Evolutionary conservation across 2,888 invertebrate genomes (phyloP).

Genomic region (Eupelmus urozonus): DNA sequence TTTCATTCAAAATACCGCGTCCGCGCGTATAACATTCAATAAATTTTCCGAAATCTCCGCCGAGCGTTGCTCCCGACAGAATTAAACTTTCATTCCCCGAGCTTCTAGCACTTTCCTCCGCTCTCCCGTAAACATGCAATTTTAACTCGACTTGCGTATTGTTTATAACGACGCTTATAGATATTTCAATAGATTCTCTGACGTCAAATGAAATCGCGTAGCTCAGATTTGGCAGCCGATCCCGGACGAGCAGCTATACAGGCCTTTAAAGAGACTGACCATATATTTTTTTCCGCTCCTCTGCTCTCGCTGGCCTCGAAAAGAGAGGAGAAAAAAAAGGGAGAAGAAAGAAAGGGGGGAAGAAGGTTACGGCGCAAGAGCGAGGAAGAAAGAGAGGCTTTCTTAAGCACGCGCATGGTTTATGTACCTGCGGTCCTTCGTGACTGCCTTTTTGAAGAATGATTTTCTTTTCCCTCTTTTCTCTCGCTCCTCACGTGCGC

Average conservation of each 20-base stretch:
- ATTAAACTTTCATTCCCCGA: neutral
- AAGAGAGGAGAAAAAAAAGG: neutral
- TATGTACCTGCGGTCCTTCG: constrained; percentile 33
- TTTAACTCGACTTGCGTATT: neutral
- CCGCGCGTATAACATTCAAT: neutral
- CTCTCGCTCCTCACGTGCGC: neutral
- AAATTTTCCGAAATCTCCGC: neutral
- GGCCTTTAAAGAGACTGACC: neutral
- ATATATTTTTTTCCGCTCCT: constrained; percentile 19
- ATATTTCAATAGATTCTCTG: neutral
- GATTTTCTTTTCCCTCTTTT: constrained; percentile 18
- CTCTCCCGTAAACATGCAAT: too few species aligned
- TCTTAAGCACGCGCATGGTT: neutral
- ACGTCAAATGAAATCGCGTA: neutral
- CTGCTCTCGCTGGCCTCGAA: neutral
- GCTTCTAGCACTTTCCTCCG: too few species aligned
- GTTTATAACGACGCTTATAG: too few species aligned
- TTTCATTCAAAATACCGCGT: neutral
- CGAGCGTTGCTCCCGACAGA: neutral
- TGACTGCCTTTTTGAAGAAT: constrained; percentile 16
- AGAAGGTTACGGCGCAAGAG: neutral
- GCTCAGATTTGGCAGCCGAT: neutral
- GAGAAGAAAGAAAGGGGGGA: neutral
- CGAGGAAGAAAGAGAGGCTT: neutral
- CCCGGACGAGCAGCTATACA: neutral